A percentile compares a stretch with the other conserved stretches of the same genome.
Conservation (phyloP, 2,888 invertebrate species). For the Yponomeuta sedellus region DNA sequence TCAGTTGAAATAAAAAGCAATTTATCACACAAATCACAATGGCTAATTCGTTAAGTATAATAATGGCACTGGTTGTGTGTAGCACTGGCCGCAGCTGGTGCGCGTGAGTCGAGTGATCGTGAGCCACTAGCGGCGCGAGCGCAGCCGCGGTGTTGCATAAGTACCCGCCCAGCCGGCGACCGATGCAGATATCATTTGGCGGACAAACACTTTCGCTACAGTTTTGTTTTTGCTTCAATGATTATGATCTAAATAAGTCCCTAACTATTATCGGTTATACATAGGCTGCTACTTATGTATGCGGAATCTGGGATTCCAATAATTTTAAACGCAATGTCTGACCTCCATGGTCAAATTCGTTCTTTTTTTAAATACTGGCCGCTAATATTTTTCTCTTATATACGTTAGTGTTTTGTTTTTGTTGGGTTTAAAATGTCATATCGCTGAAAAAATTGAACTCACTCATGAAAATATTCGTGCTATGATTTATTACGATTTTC, state of each 20-base stretch:
- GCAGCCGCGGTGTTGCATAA: slow-evolving; percentile 55
- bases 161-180: slow-evolving; percentile 33
- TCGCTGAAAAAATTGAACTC: no score
- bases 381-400: no score
- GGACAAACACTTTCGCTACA: slow-evolving; percentile 71
- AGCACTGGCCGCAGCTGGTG: slow-evolving; percentile 1
- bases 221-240: slow-evolving; percentile 11
- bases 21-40: not conserved
- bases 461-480: no score
- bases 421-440: no score
- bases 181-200: slow-evolving; percentile 75
- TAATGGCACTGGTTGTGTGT: slow-evolving; percentile 11
- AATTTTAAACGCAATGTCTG: no score
- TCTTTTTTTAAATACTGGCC: no score
- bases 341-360: no score
- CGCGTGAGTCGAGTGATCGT: slow-evolving; percentile 5
- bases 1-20: not conserved
- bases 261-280: not conserved
- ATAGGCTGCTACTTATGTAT: no score
- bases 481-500: no score
- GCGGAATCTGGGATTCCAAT: no score
- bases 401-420: no score
- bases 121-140: slow-evolving; percentile 28
- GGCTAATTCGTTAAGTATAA: not conserved
- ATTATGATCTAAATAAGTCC: slow-evolving; percentile 13